These are phyloP conservation scores for Melanotaenia pygmaea DNA, from an alignment of 2,797 vertebrate genomes.

Conservation along the genomic window DNA sequence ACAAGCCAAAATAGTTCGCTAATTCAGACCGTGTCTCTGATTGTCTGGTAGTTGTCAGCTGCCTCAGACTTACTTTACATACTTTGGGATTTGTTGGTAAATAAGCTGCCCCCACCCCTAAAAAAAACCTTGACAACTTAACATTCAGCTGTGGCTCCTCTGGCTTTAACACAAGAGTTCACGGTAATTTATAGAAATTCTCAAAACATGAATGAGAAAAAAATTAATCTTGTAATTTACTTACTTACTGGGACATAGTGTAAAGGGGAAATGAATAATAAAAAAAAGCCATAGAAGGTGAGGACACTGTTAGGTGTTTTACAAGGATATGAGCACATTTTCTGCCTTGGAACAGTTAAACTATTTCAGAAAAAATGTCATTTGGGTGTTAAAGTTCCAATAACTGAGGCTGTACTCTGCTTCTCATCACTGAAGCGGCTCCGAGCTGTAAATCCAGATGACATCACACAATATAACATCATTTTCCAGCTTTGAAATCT, in stretches of 20 bases:
- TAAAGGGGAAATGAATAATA: constrained; percentile 34
- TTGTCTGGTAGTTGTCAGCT: background rate
- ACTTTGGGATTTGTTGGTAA: background rate
- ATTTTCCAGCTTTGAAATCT: constrained; percentile 54
- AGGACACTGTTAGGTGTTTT: constrained; percentile 61
- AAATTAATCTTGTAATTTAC: constrained; percentile 18
- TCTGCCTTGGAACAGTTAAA: constrained; percentile 54
- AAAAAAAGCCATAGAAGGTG: constrained; percentile 53
- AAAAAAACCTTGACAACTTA: background rate
- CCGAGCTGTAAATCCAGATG: constrained; percentile 65
- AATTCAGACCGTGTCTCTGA: background rate
- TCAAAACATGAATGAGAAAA: constrained; percentile 24
- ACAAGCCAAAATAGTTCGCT: background rate
- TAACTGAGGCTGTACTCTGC: constrained; percentile 55
- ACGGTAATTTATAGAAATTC: constrained; percentile 28
- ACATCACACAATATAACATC: constrained; percentile 66
- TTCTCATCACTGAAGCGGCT: constrained; percentile 67
- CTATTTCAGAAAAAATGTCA: constrained; percentile 65
- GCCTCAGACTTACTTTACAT: background rate
- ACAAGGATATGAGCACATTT: constrained; percentile 65
- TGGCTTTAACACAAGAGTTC: constrained; percentile 3
- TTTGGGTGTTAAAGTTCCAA: constrained; percentile 69
- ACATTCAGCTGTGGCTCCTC: constrained; percentile 3
- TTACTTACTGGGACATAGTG: constrained; percentile 21
- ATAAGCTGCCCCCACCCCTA: background rate